Percentiles rank a stretch among this genome's conserved stretches.
Conservation (phyloP, 2,113 vertebrate species). For the Odobenus rosmarus region DNA sequence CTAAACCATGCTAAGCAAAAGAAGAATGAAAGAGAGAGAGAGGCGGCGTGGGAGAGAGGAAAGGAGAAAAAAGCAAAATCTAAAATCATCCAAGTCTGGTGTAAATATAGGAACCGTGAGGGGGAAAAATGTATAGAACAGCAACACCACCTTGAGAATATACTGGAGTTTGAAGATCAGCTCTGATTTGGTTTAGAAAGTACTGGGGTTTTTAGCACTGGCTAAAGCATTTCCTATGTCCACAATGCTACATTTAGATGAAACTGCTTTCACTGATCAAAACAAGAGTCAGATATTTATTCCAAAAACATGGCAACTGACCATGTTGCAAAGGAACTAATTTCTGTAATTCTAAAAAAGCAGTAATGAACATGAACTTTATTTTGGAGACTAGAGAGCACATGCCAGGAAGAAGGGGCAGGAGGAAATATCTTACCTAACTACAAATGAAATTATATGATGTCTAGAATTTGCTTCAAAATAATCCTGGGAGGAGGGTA, state of each 20-base stretch:
- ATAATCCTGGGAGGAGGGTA: not conserved
- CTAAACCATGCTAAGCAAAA: not conserved
- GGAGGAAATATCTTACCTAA: not conserved
- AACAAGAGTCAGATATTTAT: constrained; percentile 39
- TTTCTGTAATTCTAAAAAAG: constrained; percentile 9
- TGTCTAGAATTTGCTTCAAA: constrained; percentile 24
- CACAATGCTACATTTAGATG: not conserved
- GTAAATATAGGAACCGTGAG: not conserved
- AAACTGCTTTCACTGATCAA: constrained; percentile 4
- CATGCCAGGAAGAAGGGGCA: not conserved
- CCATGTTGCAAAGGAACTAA: not conserved
- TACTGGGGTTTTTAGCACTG: not conserved
- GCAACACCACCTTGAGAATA: not conserved
- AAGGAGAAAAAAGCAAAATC: not conserved
- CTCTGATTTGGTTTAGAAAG: not conserved
- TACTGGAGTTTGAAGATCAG: not conserved
- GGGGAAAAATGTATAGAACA: not conserved
- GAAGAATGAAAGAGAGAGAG: not conserved
- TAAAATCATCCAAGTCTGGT: constrained; percentile 37
- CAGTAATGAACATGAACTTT: not conserved
- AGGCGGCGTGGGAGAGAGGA: not conserved
- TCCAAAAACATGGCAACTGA: not conserved
- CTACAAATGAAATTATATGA: constrained; percentile 19
- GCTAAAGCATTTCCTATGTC: not conserved
- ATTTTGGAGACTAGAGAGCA: not conserved